Base-by-base conservation (phyloP, 2,888 invertebrate genomes). In the Antheraea assamensis region DNA sequence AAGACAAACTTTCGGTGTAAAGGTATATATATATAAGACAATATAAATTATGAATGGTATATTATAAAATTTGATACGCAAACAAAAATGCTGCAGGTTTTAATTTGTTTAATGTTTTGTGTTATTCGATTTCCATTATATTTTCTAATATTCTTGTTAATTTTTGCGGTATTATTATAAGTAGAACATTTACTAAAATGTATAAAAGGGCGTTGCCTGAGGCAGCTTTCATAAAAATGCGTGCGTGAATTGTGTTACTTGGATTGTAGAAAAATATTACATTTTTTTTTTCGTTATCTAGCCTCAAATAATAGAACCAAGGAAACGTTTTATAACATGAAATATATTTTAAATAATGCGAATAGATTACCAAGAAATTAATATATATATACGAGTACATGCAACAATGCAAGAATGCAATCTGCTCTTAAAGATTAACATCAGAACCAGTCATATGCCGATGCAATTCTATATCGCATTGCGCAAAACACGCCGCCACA, bases 401-500 rank as follows among this genome's bases (percentile, higher is more conserved):
- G 1, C n/a, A 7, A 35, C 66, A 68, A 21, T 68, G 42, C 70
- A 58, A 73, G 47, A 70, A 73, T 55, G 47, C 66, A 55, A 35
- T 10, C 31, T 80, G 85, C 85, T 86, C 61, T 85, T 84, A 84
- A 81, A 85, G 87, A 87, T 87, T 81, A 79, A 78, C 77, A 88
- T 87, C 87, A 74, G 78, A 83, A 82, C 82, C 82, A 82, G 83
- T 82, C 81, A 78, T 82, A 78, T 68, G 35, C 68, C 35, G 81
- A 83, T 85, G 85, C 83, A 85, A 83, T 86, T 84, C 81, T 80
- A 83, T 80, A 83, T 82, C 80, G 78, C 79, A 80, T 87, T 88
- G 84, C 83, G 83, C 86, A 88, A 87, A 85, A 77, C 81, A 75
- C 78, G 74, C 77, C 76, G 82, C 79, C 84, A 80, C 80, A 78